Evolutionary conservation across 2,888 invertebrate species (phyloP).

Genomic region (Tiliacea citrago): DNA sequence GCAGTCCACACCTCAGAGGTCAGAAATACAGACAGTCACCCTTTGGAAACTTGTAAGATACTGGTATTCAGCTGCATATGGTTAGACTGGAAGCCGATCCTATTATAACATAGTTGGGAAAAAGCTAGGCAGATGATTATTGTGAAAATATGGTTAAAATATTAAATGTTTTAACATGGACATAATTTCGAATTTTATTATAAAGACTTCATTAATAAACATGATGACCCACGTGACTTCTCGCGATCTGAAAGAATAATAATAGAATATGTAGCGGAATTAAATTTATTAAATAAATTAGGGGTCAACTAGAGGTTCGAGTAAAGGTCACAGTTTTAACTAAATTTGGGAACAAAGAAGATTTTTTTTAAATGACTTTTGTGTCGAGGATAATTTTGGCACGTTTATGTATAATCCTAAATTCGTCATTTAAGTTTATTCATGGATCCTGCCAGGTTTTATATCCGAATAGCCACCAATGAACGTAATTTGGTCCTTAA

Average conservation of each 20-base stretch:
- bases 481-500: background rate
- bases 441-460: background rate
- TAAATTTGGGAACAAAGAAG: too few species aligned
- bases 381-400: background rate
- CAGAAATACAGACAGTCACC: background rate
- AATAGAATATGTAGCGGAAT: background rate
- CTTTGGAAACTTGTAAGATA: background rate
- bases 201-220: constrained; percentile 6
- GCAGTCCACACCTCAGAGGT: background rate
- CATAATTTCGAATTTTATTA: background rate
- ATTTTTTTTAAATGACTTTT: background rate
- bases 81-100: background rate
- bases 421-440: background rate
- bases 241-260: background rate
- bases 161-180: background rate
- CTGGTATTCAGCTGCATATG: background rate
- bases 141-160: background rate
- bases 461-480: background rate
- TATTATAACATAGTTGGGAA: background rate
- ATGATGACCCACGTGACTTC: background rate
- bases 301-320: background rate
- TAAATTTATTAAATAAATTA: background rate
- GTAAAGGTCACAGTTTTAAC: too few species aligned
- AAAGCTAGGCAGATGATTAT: background rate
- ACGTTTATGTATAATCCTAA: too few species aligned